Conservation (phyloP, 1,140 invertebrate genomes). For the Sycophila sp. region DNA sequence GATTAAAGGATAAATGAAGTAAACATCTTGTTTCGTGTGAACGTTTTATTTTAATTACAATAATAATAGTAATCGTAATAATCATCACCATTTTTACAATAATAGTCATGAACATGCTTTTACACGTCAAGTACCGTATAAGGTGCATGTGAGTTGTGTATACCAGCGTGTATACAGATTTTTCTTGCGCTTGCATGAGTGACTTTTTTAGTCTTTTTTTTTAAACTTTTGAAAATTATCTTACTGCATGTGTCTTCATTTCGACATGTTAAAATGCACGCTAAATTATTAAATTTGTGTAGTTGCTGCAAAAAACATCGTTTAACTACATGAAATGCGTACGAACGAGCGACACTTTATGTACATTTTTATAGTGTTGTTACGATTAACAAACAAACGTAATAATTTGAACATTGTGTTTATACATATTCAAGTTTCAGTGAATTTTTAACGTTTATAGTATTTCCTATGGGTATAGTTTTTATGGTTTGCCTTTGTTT, state of each 20-base stretch:
- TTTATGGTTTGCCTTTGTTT: conserved; percentile 32
- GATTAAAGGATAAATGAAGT: background rate
- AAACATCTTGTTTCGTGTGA: conserved; percentile 48
- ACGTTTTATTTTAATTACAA: conserved; percentile 61
- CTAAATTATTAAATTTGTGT: conserved; percentile 39
- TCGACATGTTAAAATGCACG: conserved; percentile 1
- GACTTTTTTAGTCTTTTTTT: conserved; percentile 42
- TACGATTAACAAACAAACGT: conserved; percentile 27
- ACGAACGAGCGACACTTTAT: conserved; percentile 48
- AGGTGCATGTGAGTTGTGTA: conserved; percentile 12
- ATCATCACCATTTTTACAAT: conserved; percentile 50
- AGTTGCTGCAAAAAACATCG: conserved; percentile 44
- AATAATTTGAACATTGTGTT: conserved; percentile 40
- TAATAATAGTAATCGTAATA: conserved; percentile 52
- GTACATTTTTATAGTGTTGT: conserved; percentile 42
- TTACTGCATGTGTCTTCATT: background rate
- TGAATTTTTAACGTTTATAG: conserved; percentile 31
- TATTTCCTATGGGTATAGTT: conserved; percentile 40
- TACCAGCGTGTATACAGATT: background rate
- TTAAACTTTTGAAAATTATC: conserved; percentile 16
- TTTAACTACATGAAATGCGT: conserved; percentile 46
- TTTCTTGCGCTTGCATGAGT: conserved; percentile 38
- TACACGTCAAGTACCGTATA: conserved; percentile 15
- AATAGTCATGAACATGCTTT: conserved; percentile 49
- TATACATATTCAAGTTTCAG: conserved; percentile 35